Conservation (phyloP, 2,797 vertebrate genomes). For the Chiroxiphia lanceolata region DNA sequence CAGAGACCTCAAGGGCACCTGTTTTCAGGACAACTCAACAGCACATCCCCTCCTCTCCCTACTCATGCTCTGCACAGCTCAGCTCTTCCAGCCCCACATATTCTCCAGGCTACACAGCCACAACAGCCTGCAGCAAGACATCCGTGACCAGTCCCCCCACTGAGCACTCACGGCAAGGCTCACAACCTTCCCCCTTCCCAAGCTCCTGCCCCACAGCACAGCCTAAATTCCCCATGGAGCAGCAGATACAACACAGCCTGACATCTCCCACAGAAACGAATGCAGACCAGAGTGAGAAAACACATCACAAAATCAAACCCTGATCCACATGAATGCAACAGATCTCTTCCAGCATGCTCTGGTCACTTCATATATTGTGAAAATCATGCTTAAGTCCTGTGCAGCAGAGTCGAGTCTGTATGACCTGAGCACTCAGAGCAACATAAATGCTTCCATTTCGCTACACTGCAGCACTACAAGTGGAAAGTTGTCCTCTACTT, state of each 20-base stretch:
- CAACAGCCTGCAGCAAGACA: neutral
- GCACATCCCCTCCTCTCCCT: neutral
- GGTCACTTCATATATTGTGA: neutral
- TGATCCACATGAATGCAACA: neutral
- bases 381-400: neutral
- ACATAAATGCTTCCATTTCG: neutral
- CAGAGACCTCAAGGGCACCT: neutral
- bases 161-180: neutral
- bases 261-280: neutral
- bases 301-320: neutral
- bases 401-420: neutral
- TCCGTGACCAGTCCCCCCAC: accelerated
- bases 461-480: neutral
- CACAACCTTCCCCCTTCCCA: neutral
- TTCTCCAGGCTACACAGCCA: neutral
- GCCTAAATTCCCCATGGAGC: neutral
- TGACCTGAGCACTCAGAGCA: neutral
- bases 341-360: neutral
- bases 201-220: neutral
- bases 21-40: neutral
- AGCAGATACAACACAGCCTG: neutral
- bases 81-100: neutral
- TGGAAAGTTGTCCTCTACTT: neutral
- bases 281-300: neutral
- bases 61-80: neutral